Percentiles rank a stretch among this genome's conserved stretches.
Conservation (phyloP, 2,797 vertebrate genomes). For the Notolepis coatsorum region DNA sequence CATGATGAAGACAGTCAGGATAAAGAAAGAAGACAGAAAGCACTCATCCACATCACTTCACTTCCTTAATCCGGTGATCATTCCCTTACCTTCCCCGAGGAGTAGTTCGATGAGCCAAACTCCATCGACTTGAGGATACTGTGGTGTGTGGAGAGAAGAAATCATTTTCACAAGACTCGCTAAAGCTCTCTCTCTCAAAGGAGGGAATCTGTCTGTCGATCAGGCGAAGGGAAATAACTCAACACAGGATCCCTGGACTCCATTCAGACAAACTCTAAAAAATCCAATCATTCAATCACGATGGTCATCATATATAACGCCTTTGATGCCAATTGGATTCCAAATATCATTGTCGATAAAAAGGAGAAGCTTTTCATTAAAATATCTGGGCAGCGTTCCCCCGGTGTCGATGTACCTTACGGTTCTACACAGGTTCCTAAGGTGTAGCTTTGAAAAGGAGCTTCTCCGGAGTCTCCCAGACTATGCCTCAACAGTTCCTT, state of each 20-base stretch:
- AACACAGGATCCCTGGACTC: not conserved
- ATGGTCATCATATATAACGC: conserved; percentile 2
- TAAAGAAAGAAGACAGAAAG: not conserved
- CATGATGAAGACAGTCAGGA: not conserved
- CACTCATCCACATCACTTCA: no score
- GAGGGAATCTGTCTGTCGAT: not conserved
- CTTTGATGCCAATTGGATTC: conserved; percentile 9
- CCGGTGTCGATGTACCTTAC: no score
- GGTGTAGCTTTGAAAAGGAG: no score
- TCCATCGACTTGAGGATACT: conserved; percentile 90
- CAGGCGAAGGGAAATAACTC: not conserved
- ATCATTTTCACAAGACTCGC: not conserved
- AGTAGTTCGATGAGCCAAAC: conserved; percentile 83
- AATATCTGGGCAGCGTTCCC: no score
- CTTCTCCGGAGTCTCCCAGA: no score
- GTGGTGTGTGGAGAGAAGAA: conserved; percentile 46
- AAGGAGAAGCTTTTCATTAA: not conserved
- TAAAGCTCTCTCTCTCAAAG: not conserved
- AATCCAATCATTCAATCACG: conserved; percentile 18
- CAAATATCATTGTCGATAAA: conserved; percentile 15
- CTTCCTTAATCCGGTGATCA: no score
- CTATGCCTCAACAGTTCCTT: no score
- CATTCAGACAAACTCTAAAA: not conserved
- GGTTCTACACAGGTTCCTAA: no score
- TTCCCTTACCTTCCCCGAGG: conserved; percentile 83